Base-by-base conservation (phyloP, 2,113 vertebrate species). In the Astur gentilis region DNA sequence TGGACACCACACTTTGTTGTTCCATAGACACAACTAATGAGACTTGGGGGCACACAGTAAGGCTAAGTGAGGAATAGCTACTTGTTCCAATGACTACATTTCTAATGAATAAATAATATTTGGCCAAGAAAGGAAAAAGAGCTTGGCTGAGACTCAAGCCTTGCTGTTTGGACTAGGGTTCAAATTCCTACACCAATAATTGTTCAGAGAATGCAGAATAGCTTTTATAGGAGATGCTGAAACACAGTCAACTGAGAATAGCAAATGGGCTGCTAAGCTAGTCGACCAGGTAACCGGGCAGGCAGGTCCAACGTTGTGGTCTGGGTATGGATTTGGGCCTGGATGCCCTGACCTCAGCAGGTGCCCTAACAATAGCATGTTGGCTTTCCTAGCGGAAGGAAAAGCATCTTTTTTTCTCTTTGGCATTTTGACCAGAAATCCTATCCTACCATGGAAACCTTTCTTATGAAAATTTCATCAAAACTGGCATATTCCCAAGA, bases 61-160 rank as follows among this genome's bases (percentile, higher is more conserved):
- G 31, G 44, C 36, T 57, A 69, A 82, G 47, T 22, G 77, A 92
- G 16, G 31, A 93, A 87, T 26, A 91, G 47, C 31, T 84, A 27
- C 42, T 87, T 20, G 66, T 82, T 94, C 81, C 69, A 93, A 25
- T 69, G 40, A 45, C 54, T 88, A 19, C 50, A 60, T 95, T 90
- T 83, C 55, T 88, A 90, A 83, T 73, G 45, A 90, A 77, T 93
- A 94, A 94, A 93, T 86, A 95, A 80, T 92, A 93, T 94, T 92
- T 95, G 85, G 16, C 58, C 42, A 73, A 45, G 26, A 93, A 95
- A 93, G 70, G 40, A 91, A 67, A 90, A 90, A 81, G 62, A 81
- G 20, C 58, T 95, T 96, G 93, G 88, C 79, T 90, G 60, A 81
- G 9, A 60, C 64, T 90, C 75, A 93, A 83, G 55, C 4, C 55